Evolutionary conservation across 2,113 vertebrate species (phyloP).

Genomic region (Poicephalus meyeri): DNA sequence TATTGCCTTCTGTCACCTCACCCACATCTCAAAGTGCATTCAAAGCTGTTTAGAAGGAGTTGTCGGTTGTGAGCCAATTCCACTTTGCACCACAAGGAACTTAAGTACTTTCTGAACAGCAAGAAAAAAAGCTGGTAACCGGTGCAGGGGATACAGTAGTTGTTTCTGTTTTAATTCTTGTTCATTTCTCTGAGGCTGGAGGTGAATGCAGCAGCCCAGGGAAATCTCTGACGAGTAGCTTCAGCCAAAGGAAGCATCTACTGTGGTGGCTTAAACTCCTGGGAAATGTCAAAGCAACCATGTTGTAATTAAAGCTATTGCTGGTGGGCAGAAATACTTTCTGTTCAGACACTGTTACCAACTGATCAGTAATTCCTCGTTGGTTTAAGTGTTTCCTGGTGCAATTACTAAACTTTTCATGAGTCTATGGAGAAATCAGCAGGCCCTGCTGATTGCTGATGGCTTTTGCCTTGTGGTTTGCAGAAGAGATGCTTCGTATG

Average conservation of each 20-base stretch:
- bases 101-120: background rate
- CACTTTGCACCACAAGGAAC: slow-evolving; percentile 28
- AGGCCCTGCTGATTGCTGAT: background rate
- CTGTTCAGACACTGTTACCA: background rate
- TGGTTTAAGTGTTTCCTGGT: background rate
- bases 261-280: background rate
- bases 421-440: background rate
- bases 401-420: background rate
- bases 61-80: slow-evolving; percentile 22
- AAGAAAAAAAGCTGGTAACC: background rate
- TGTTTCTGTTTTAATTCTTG: background rate
- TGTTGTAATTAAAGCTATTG: background rate
- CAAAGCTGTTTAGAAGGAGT: slow-evolving; percentile 1
- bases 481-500: slow-evolving; percentile 29
- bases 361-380: background rate
- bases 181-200: background rate
- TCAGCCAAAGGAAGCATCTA: background rate
- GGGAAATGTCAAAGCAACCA: background rate
- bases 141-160: background rate
- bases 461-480: slow-evolving; percentile 44
- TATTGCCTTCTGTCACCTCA: slow-evolving; percentile 5
- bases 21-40: background rate
- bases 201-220: background rate
- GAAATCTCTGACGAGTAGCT: background rate
- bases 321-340: background rate